Percentiles rank a stretch among this genome's conserved stretches.
Evolutionary conservation across 2,888 invertebrate species (phyloP).

Genomic region (Anoncus sp.): DNA sequence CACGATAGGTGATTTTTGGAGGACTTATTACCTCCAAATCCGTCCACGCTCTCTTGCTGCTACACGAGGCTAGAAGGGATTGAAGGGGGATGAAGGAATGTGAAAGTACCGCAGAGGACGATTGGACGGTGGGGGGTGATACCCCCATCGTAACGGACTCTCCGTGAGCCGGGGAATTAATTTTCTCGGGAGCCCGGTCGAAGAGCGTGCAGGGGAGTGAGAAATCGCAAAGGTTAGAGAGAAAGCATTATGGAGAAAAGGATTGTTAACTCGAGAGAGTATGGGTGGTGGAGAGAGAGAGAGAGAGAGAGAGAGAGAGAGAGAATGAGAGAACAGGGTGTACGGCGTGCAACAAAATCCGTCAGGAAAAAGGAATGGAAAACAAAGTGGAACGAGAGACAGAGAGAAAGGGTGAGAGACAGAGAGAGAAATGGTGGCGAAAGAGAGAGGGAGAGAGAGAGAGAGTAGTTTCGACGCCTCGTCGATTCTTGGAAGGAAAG

Average conservation of each 20-base stretch:
- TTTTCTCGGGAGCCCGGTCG: slow-evolving; percentile 40
- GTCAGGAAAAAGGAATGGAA: slow-evolving; percentile 25
- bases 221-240: slow-evolving; percentile 32
- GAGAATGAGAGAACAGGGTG: slow-evolving; percentile 50
- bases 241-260: slow-evolving; percentile 48
- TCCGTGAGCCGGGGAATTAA: slow-evolving; percentile 39
- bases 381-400: slow-evolving; percentile 16
- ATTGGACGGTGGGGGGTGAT: slow-evolving; percentile 4
- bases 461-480: slow-evolving; percentile 56
- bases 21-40: neutral
- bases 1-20: no score
- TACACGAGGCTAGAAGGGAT: neutral
- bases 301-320: slow-evolving; percentile 44
- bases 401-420: slow-evolving; percentile 47
- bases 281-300: slow-evolving; percentile 27
- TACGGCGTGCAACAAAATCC: slow-evolving; percentile 51
- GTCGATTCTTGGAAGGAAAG: slow-evolving; percentile 64
- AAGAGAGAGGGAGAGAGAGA: slow-evolving; percentile 22
- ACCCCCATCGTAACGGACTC: slow-evolving; percentile 22
- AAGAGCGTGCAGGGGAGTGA: slow-evolving; percentile 28
- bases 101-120: slow-evolving; percentile 14
- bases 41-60: neutral
- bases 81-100: slow-evolving; percentile 22
- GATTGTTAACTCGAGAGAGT: neutral
- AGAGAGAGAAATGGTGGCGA: slow-evolving; percentile 11